phyloP scores from a whole-genome alignment of 2,797 vertebrate species.

The Sebastes alutus region DNA sequence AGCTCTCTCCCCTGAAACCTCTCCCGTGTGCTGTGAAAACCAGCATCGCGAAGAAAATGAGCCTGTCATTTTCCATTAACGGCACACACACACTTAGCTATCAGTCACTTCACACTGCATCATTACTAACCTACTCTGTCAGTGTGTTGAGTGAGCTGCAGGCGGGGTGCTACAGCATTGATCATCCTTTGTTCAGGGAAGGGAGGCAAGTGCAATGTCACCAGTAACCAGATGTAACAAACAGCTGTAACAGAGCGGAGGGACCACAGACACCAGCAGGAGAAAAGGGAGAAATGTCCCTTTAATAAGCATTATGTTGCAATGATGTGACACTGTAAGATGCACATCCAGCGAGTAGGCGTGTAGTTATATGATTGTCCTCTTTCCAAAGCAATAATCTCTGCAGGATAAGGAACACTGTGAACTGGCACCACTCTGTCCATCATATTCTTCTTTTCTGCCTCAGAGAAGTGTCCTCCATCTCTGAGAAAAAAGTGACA shows the following conservation, averaged over 20 bases:
- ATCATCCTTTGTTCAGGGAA: constrained; percentile 48
- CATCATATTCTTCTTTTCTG: constrained; percentile 32
- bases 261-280: background rate
- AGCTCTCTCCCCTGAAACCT: constrained; percentile 48
- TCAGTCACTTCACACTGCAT: constrained; percentile 73
- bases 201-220: constrained; percentile 47
- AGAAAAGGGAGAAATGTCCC: background rate
- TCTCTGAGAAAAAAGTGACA: constrained; percentile 11
- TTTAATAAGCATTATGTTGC: constrained; percentile 4
- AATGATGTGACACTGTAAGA: constrained; percentile 1
- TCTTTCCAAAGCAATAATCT: constrained; percentile 9
- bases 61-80: constrained; percentile 71
- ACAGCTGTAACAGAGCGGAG: background rate
- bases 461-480: constrained; percentile 14
- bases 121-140: constrained; percentile 70
- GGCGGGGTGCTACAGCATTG: constrained; percentile 58
- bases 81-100: constrained; percentile 51
- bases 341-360: background rate
- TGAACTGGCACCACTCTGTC: constrained; percentile 42
- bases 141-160: constrained; percentile 70
- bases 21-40: constrained; percentile 55
- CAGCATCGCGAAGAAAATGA: constrained; percentile 55
- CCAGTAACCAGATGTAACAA: constrained; percentile 19
- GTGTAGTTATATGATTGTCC: background rate
- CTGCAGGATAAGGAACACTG: constrained; percentile 28